A percentile compares a stretch with the other conserved stretches of the same genome.
Evolutionary conservation across 2,797 vertebrate genomes (phyloP).

Genomic region (Sarcophilus harrisii): DNA sequence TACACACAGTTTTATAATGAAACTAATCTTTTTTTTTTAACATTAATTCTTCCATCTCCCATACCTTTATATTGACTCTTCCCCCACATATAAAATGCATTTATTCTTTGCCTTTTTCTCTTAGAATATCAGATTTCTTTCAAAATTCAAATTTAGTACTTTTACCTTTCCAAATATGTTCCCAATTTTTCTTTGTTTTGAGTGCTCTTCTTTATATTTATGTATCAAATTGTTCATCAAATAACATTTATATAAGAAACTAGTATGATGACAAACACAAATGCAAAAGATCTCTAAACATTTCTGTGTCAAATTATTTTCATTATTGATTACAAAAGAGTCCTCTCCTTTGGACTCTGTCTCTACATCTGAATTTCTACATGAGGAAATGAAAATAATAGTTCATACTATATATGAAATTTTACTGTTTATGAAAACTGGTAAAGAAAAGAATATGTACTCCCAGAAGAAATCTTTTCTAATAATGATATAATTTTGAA

Average conservation of each 20-base stretch:
- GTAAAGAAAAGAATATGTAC: background rate
- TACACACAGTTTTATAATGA: background rate
- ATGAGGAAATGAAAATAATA: background rate
- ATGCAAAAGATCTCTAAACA: background rate
- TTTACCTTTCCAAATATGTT: background rate
- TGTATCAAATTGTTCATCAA: background rate
- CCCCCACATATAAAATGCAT: background rate
- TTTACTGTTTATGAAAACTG: background rate
- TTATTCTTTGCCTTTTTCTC: background rate
- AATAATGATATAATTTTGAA: background rate
- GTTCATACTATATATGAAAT: background rate
- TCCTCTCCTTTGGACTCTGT: background rate
- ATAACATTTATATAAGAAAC: background rate
- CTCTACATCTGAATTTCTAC: background rate
- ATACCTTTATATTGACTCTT: background rate
- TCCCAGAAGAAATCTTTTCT: background rate
- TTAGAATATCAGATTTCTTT: background rate
- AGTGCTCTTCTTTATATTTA: background rate
- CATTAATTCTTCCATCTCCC: background rate
- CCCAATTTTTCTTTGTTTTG: background rate
- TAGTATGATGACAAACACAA: background rate
- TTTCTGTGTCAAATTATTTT: background rate
- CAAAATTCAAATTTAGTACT: background rate
- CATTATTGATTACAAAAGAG: background rate
- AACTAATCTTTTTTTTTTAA: background rate